phyloP scores from a whole-genome alignment of 2,113 vertebrate species.

The Eurystomus gularis region DNA sequence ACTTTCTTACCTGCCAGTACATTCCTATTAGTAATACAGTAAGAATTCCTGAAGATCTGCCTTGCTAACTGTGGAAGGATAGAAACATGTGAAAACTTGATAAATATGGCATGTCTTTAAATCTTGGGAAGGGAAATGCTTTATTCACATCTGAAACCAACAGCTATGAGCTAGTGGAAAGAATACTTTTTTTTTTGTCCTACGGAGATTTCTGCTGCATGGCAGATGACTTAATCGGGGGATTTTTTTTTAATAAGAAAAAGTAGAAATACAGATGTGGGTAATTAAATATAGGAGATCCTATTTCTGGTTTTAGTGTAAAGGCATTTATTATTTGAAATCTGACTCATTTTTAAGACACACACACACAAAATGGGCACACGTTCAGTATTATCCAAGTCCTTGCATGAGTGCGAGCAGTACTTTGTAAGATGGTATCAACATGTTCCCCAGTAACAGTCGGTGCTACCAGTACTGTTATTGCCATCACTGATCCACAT shows the following conservation, averaged over 20 bases:
- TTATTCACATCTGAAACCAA: neutral
- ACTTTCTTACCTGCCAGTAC: neutral
- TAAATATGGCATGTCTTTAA: neutral
- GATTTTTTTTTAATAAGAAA: neutral
- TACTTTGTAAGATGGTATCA: neutral
- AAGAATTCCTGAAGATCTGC: neutral
- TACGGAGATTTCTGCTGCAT: neutral
- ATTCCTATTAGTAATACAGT: neutral
- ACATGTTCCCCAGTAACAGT: neutral
- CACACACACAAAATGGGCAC: neutral
- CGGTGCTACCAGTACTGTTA: neutral
- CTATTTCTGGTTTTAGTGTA: slow-evolving; percentile 14
- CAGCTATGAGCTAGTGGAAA: neutral
- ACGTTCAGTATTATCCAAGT: neutral
- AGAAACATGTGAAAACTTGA: slow-evolving; percentile 13
- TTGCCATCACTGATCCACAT: neutral
- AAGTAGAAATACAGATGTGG: neutral
- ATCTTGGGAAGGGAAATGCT: slow-evolving; percentile 1
- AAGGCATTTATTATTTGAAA: slow-evolving; percentile 15
- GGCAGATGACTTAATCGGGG: slow-evolving; percentile 4
- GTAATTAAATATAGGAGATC: neutral
- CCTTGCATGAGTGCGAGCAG: neutral
- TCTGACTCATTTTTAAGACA: slow-evolving; percentile 17
- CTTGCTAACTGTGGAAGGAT: neutral
- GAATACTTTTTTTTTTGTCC: neutral